Evolutionary conservation across 1,140 invertebrate species (phyloP).

Genomic region (Zaprionus africanus): DNA sequence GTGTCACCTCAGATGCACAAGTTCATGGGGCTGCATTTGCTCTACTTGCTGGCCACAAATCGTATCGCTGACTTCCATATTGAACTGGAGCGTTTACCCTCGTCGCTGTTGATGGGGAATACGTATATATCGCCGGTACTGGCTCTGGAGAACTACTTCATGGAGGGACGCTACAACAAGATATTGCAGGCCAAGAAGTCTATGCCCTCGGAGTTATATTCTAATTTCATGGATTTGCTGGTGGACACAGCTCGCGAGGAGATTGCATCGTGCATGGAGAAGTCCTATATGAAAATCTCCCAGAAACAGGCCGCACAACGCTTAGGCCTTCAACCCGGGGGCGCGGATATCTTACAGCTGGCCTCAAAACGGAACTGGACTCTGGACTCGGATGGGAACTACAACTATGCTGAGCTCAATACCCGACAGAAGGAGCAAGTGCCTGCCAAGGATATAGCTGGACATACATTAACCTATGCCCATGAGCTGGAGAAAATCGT

Average conservation of each 20-base stretch:
- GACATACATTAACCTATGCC: conserved; percentile 98
- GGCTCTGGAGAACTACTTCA: conserved; percentile 98
- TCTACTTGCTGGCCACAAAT: conserved; percentile 98
- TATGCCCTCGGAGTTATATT: conserved; percentile 97
- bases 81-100: conserved; percentile 96
- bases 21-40: conserved; percentile 96
- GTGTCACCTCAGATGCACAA: conserved; percentile 96
- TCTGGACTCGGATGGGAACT: conserved; percentile 90
- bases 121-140: conserved; percentile 97
- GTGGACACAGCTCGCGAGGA: conserved; percentile 98
- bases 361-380: conserved; percentile 92
- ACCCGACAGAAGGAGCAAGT: conserved; percentile 91
- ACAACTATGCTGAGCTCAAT: conserved; percentile 89
- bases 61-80: conserved; percentile 99
- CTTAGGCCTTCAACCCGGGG: conserved; percentile 92
- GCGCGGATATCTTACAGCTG: conserved; percentile 89
- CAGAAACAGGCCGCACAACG: conserved; percentile 94
- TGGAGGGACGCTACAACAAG: conserved; percentile 99
- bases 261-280: conserved; percentile 98
- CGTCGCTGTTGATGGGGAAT: conserved; percentile 95
- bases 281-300: conserved; percentile 96
- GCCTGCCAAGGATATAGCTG: conserved; percentile 94
- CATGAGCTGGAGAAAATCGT: conserved; percentile 99
- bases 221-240: conserved; percentile 98
- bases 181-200: conserved; percentile 89